phyloP scores from a whole-genome alignment of 2,888 invertebrate genomes.

The Cotesia congregata region DNA sequence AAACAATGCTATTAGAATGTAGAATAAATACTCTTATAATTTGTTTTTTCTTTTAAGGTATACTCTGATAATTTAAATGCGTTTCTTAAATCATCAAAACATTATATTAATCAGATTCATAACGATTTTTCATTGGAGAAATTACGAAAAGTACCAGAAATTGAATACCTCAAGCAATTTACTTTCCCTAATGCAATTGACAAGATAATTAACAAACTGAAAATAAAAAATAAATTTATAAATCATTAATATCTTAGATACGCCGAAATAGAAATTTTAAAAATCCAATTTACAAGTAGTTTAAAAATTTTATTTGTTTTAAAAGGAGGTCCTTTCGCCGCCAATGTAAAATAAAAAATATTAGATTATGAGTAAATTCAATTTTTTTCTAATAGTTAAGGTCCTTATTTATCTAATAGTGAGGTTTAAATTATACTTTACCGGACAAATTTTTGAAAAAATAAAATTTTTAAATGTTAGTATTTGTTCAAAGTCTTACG shows the following conservation, averaged over 20 bases:
- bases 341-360: no score
- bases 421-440: no score
- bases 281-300: background rate
- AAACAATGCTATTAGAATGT: no score
- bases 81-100: constrained; percentile 49
- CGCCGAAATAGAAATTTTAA: background rate
- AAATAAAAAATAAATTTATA: constrained; percentile 36
- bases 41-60: constrained; percentile 46
- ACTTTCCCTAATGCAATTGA: constrained; percentile 50
- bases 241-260: background rate
- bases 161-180: constrained; percentile 46
- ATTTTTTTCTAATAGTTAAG: no score
- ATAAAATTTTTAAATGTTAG: no score
- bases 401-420: no score
- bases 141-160: constrained; percentile 49
- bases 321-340: no score
- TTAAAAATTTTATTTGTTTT: background rate
- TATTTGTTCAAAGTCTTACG: no score
- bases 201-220: constrained; percentile 50
- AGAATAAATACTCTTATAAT: background rate
- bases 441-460: no score
- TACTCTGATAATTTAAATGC: constrained; percentile 55
- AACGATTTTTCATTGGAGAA: constrained; percentile 45
- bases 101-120: constrained; percentile 50
- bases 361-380: no score